Evolutionary conservation across 2,888 invertebrate genomes (phyloP), one percentile per base, ranked within the genome.

Genomic region (Hypsopygia costalis): DNA sequence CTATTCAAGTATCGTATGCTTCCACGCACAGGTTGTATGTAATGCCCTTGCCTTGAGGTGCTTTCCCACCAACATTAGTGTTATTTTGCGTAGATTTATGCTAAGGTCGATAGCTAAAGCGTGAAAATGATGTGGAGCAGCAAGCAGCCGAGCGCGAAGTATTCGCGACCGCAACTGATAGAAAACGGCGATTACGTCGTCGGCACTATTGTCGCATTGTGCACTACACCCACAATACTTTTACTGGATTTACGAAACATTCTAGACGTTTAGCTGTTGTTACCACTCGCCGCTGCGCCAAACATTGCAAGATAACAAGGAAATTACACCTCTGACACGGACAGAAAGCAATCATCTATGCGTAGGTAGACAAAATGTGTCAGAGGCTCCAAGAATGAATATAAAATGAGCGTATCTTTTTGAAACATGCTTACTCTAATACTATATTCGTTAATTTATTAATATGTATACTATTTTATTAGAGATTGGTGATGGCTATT

Each of bases 111-210:
- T 37, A 22, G 29, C 36, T 37, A 8, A 11, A 54, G 54, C 51
- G 57, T 60, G 58, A 57, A 66, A 74, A 62, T 51, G 55, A 55
- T 69, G 55, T 60, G 58, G 44, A 57, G 52, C 41, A 60, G 49
- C 41, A 60, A 49, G 68, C 81, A 83, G 64, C 82, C 63, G 58
- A 79, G 77, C 86, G 83, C 64, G 70, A 78, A 81, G 71, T 77
- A 73, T 73, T 76, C 61, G 81, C 73, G 71, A 81, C 83, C 86
- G 81, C 81, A 80, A 75, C 82, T 72, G 82, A 86, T 87, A 85
- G 85, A 86, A 87, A 87, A 81, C 80, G 62, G 55, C 68, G 82
- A 86, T 86, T 86, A 82, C 85, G 80, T 78, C 52, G 76, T 53
- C 57, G 59, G 41, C 69, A 62, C 66, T 73, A 81, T 82, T 83